Evolutionary conservation across 2,888 invertebrate species (phyloP).

Genomic region (Chironomus tentans): DNA sequence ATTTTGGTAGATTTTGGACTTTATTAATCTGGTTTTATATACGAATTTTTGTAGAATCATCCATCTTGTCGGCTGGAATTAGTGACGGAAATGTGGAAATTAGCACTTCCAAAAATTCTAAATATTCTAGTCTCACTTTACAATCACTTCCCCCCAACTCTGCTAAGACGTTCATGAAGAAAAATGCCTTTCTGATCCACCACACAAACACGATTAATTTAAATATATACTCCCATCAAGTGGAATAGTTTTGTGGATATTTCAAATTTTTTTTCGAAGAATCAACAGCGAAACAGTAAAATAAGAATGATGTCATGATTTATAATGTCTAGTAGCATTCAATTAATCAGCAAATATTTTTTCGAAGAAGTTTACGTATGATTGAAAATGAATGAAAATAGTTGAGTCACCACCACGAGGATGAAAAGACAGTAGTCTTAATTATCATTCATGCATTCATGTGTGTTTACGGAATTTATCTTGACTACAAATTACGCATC

Average conservation of each 20-base stretch:
- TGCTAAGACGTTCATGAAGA: too few relatives aligned
- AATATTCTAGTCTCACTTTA: too few relatives aligned
- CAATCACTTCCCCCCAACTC: too few relatives aligned
- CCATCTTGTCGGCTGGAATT: too few relatives aligned
- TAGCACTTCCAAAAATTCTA: too few relatives aligned
- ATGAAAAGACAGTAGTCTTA: not conserved
- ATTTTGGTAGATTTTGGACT: too few relatives aligned
- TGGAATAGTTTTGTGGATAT: not conserved
- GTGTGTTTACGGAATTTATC: not conserved
- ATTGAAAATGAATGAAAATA: too few relatives aligned
- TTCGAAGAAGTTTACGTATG: not conserved
- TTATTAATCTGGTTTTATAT: too few relatives aligned
- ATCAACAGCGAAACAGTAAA: not conserved
- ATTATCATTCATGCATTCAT: not conserved
- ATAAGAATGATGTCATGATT: not conserved
- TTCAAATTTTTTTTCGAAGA: too few relatives aligned
- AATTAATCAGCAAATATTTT: not conserved
- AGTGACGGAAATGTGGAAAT: too few relatives aligned
- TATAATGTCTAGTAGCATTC: not conserved
- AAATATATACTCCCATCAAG: not conserved
- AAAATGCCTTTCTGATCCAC: too few relatives aligned
- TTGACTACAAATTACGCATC: conserved; percentile 1
- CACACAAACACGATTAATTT: not conserved
- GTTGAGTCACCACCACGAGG: not conserved
- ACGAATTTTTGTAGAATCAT: too few relatives aligned